A percentile compares a stretch with the other conserved stretches of the same genome.
Evolutionary conservation across 2,797 vertebrate genomes (phyloP).

Genomic region (Coendou prehensilis): DNA sequence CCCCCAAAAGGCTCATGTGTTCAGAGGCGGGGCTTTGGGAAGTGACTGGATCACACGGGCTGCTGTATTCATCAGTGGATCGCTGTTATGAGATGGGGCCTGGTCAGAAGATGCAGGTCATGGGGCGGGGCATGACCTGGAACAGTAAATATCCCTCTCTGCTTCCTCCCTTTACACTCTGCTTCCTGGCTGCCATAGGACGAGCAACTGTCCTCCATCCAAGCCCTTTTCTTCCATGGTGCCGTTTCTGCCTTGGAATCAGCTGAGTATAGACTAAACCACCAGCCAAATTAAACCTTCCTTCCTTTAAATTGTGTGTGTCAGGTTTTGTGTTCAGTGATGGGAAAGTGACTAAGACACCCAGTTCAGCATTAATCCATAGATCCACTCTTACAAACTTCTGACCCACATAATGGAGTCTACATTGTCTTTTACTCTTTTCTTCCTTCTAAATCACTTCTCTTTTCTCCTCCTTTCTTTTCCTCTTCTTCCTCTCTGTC

Average conservation of each 20-base stretch:
- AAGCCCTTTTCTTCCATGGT: background rate
- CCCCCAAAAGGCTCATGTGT: background rate
- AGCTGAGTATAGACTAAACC: background rate
- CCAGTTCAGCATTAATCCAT: background rate
- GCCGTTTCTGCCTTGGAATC: background rate
- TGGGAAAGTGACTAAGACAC: background rate
- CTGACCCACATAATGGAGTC: background rate
- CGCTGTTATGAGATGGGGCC: fast-evolving
- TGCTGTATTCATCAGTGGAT: background rate
- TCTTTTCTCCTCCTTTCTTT: background rate
- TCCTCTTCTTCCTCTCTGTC: background rate
- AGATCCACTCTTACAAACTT: background rate
- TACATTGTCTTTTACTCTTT: background rate
- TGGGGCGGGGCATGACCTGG: background rate
- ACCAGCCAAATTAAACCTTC: background rate
- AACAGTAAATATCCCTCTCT: background rate
- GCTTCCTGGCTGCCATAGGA: background rate
- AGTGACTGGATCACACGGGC: background rate
- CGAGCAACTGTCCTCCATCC: background rate
- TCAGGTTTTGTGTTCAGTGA: background rate
- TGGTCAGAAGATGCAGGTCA: background rate
- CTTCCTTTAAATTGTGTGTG: background rate
- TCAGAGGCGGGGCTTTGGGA: background rate
- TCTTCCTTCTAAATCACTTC: background rate
- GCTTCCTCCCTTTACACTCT: background rate